These are phyloP conservation scores for Cephalotes varians DNA, from an alignment of 2,888 invertebrate species.

Conservation along the genomic window DNA sequence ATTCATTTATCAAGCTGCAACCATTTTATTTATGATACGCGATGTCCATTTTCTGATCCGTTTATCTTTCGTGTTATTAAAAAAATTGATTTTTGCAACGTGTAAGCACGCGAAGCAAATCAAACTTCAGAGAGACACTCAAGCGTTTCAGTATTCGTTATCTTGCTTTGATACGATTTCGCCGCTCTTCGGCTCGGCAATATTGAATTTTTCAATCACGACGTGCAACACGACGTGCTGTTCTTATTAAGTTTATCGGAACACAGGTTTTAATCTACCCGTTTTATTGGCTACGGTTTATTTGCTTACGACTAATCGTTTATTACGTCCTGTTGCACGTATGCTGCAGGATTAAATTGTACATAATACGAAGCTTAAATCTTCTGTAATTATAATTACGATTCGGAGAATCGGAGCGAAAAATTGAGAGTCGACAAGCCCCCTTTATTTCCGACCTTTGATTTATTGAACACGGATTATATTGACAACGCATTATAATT, in stretches of 20 bases:
- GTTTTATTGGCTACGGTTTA: slow-evolving; percentile 28
- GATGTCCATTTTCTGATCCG: neutral
- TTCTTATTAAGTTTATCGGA: slow-evolving; percentile 1
- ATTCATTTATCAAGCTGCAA: neutral
- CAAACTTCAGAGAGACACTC: neutral
- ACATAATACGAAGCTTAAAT: slow-evolving; percentile 6
- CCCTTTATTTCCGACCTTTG: slow-evolving; percentile 4
- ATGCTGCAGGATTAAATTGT: slow-evolving; percentile 24
- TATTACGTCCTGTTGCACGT: slow-evolving; percentile 7
- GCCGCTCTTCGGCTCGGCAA: neutral
- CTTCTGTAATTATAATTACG: slow-evolving; percentile 4
- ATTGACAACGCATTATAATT: neutral
- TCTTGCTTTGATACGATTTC: neutral
- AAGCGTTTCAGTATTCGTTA: neutral
- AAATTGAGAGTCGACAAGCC: slow-evolving; percentile 5
- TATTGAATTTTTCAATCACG: slow-evolving; percentile 14
- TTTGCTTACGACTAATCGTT: slow-evolving; percentile 27
- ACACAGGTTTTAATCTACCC: slow-evolving; percentile 20
- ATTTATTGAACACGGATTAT: slow-evolving; percentile 16
- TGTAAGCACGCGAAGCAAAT: neutral
- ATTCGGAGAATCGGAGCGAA: slow-evolving; percentile 7
- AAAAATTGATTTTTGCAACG: neutral
- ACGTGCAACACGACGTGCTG: neutral
- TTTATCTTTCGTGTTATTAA: slow-evolving; percentile 8
- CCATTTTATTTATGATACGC: neutral